Base-by-base conservation (phyloP, 2,888 invertebrate genomes). In the Syritta pipiens region DNA sequence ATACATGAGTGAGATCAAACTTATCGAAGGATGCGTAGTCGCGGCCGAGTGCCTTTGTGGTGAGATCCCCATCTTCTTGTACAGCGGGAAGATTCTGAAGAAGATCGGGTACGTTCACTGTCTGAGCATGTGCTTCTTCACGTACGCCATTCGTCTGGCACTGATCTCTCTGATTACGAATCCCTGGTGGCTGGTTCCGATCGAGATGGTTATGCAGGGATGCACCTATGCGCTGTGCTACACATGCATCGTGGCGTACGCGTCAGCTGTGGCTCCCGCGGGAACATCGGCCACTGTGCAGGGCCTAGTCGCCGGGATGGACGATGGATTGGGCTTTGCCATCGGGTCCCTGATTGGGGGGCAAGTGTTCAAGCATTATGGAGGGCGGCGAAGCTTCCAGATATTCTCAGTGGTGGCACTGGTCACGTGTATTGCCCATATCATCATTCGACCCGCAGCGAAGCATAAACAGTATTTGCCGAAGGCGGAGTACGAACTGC, bases 191-290 rank as follows among this genome's bases (percentile, higher is more conserved):
- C 91, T 95, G 1, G 90, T 97, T 0, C 92, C 92, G 0, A 91
- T 96, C 2, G 97, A 97, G 90, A 89, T 94, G 0, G 87, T 95
- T 57, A 92, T 95, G 90, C 95, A 95, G 87, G 96, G 97, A 0
- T 93, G 96, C 0, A 95, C 96, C 0, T 97, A 96, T 88, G 97
- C 96, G 0, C 89, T 96, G 0, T 94, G 94, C 83, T 96, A 96
- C 85, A 92, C 95, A 0, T 93, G 94, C 0, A 94, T 96, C 76
- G 95, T 96, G 12, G 92, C 92, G 0, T 93, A 93, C 83, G 93
- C 93, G 1, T 92, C 92, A 0, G 90, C 90, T 0, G 91, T 93
- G 2, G 92, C 93, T 0, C 93, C 93, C 0, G 91, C 91, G 0
- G 94, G 96, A 0, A 93, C 95, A 67, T 94, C 95, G 3, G 95